Conservation (phyloP, 2,797 vertebrate species). For the Arrhamphus sclerolepis region DNA sequence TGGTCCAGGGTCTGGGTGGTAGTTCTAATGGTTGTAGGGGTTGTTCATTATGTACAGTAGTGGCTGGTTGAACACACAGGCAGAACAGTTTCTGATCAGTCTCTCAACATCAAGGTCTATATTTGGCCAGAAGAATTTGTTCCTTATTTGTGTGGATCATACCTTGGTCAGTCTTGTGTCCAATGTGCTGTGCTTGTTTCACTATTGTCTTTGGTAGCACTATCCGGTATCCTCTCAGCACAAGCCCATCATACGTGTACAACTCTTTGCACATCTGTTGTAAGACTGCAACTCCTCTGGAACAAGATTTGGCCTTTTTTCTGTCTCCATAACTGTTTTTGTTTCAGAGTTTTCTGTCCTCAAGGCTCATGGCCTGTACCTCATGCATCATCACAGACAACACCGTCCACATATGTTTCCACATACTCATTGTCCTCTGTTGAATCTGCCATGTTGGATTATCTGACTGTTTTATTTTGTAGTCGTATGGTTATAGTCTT, state of each 20-base stretch:
- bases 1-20: not conserved
- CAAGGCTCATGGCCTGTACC: too few species aligned
- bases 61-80: not conserved
- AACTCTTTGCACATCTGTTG: too few species aligned
- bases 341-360: too few species aligned
- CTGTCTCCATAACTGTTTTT: not conserved
- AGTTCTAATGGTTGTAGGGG: conserved; percentile 1
- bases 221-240: too few species aligned
- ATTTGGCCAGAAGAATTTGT: not conserved
- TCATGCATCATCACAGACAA: too few species aligned
- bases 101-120: not conserved
- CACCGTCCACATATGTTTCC: too few species aligned
- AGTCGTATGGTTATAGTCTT: conserved; percentile 1
- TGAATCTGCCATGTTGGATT: not conserved
- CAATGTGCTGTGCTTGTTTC: not conserved
- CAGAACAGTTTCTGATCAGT: conserved; percentile 1
- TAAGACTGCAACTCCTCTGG: too few species aligned
- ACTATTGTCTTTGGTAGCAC: not conserved
- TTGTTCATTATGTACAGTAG: conserved; percentile 1
- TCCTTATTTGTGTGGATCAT: not conserved
- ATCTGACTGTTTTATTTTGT: not conserved
- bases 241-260: too few species aligned
- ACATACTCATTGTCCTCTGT: too few species aligned
- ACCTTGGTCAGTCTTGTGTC: conserved; percentile 2
- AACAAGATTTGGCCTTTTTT: conserved; percentile 1